phyloP scores from a whole-genome alignment of 2,888 invertebrate species.

The Choristoneura rosaceana region DNA sequence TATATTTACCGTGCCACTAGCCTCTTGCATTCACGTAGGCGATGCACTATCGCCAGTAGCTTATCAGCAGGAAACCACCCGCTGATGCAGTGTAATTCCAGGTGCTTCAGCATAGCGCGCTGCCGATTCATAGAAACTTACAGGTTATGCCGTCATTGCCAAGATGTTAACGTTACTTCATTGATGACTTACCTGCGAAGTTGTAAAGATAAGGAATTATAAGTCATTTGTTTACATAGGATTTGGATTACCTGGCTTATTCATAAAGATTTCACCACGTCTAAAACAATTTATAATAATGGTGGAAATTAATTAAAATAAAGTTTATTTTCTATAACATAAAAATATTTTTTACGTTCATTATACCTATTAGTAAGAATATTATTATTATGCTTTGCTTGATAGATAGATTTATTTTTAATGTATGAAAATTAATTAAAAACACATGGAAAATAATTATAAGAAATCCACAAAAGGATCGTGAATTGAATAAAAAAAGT shows the following conservation, averaged over 20 bases:
- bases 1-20: constrained; percentile 11
- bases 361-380: too few species aligned
- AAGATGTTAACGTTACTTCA: constrained; percentile 2
- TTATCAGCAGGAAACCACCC: constrained; percentile 70
- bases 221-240: background rate
- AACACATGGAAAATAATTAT: too few species aligned
- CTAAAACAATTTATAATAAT: background rate
- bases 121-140: constrained; percentile 60
- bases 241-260: constrained; percentile 5
- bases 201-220: background rate
- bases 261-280: background rate
- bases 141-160: constrained; percentile 1
- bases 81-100: constrained; percentile 61
- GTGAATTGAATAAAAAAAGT: too few species aligned
- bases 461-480: too few species aligned
- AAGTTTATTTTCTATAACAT: too few species aligned
- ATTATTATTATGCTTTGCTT: too few species aligned
- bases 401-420: too few species aligned
- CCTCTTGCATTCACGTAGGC: constrained; percentile 11
- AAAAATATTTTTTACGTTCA: too few species aligned
- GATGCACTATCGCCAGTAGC: constrained; percentile 42
- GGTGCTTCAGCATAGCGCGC: constrained; percentile 56
- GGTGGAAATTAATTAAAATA: too few species aligned
- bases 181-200: constrained; percentile 5
- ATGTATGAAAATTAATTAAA: too few species aligned